Base-by-base conservation (phyloP, 2,888 invertebrate genomes). In the Erebia epiphron region DNA sequence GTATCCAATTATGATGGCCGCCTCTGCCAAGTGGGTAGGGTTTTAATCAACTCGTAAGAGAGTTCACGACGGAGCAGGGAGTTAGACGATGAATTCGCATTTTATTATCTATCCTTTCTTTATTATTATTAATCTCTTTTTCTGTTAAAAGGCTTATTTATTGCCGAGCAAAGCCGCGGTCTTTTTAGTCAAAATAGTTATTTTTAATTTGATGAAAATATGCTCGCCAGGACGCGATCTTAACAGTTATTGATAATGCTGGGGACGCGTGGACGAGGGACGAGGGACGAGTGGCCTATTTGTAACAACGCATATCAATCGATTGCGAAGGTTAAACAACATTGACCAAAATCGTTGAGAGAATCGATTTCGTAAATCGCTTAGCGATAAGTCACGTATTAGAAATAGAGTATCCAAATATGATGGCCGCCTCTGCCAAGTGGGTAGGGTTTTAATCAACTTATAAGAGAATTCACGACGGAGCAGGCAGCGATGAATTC, bases 371-470 rank as follows among this genome's bases (percentile, higher is more conserved):
- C n/a, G n/a, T n/a, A n/a, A n/a, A 21, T 21, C 21, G 21, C 21
- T 21, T 21, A 21, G 21, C 21, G 21, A 21, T 21, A 21, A 21
- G 21, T 21, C 73, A 21, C 68, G 67, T 68, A 76, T 76, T 75
- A 73, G 75, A 78, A 79, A 78, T 78, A 79, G 79, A 78, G 71
- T 75, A 75, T 74, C 77, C 77, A 79, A 79, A 78, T 78, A 78
- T 78, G 74, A 78, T 65, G 67, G 71, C 71, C 74, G 73, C 66
- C 72, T 61, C 73, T 54, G 46, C 70, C 70, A 66, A 74, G 71
- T 75, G 75, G 71, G 71, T 74, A 74, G 75, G 73, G 66, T 74
- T 77, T 77, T 77, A 79, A 78, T 77, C 77, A 76, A 74, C 73
- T 58, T 56, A 35, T 72, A 75, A 73, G 66, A 66, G 64, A 68